These are phyloP conservation scores for Tenebrio molitor DNA, from an alignment of 1,140 invertebrate species.

Conservation along the genomic window DNA sequence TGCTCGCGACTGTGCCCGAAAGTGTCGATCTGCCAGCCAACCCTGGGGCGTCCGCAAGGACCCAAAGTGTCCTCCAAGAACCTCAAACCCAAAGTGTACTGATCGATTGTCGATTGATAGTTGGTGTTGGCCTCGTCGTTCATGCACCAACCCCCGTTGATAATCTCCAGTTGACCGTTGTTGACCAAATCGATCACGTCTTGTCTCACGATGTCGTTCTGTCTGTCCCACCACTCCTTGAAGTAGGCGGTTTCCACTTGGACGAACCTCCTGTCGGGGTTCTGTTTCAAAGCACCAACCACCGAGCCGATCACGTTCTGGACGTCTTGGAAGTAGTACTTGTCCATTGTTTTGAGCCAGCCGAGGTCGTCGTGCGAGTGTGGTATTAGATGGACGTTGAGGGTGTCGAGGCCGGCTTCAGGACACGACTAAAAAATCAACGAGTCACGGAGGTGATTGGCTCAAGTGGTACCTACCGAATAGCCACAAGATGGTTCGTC, in stretches of 20 bases:
- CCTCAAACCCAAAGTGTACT: constrained; percentile 78
- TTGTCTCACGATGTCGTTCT: constrained; percentile 68
- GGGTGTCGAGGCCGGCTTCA: background rate
- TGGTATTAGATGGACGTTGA: constrained; percentile 79
- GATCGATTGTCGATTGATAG: constrained; percentile 86
- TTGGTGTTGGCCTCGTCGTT: constrained; percentile 86
- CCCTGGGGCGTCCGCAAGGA: constrained; percentile 72
- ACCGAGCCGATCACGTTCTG: constrained; percentile 80
- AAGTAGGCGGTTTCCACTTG: constrained; percentile 66
- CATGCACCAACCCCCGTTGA: constrained; percentile 79
- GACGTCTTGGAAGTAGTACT: constrained; percentile 86
- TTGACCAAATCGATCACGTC: constrained; percentile 65
- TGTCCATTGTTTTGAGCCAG: constrained; percentile 87
- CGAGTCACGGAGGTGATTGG: background rate
- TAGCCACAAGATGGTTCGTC: constrained; percentile 7
- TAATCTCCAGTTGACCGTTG: constrained; percentile 80
- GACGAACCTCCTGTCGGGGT: constrained; percentile 70
- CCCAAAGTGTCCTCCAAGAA: constrained; percentile 72
- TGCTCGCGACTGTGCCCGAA: constrained; percentile 80
- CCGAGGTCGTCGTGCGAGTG: constrained; percentile 85
- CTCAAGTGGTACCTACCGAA: background rate
- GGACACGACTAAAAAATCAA: constrained; percentile 8
- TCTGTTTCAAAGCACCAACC: constrained; percentile 74
- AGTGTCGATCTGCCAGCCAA: constrained; percentile 82
- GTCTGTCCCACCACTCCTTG: constrained; percentile 76